These are phyloP conservation scores for Chelonus formosanus DNA, from an alignment of 2,888 invertebrate genomes.

Conservation along the genomic window DNA sequence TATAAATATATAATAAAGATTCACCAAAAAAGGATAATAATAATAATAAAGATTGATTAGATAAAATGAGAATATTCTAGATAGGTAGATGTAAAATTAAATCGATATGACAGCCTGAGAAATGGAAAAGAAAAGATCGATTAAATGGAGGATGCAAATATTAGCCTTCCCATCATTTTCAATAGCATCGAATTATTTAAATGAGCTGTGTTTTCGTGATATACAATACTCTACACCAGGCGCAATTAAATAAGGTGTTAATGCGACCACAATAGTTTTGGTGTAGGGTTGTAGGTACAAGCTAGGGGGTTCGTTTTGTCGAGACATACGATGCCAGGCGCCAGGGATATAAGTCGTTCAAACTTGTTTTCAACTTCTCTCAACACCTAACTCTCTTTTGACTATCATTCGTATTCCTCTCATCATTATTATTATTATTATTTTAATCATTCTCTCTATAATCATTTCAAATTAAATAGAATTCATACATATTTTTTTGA, in stretches of 20 bases:
- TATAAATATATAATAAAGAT: no score
- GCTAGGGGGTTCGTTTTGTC: slow-evolving; percentile 40
- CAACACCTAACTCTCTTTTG: not conserved
- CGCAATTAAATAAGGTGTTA: slow-evolving; percentile 64
- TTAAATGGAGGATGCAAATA: slow-evolving; percentile 45
- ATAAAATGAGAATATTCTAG: no score
- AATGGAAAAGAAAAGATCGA: slow-evolving; percentile 35
- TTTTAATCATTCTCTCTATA: no score
- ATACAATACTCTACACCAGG: slow-evolving; percentile 46
- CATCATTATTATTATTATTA: no score
- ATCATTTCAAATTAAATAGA: no score
- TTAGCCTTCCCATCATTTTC: slow-evolving; percentile 46
- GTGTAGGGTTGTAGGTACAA: slow-evolving; percentile 46
- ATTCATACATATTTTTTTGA: no score
- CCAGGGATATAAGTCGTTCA: not conserved
- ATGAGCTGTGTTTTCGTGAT: slow-evolving; percentile 56
- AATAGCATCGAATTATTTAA: slow-evolving; percentile 53
- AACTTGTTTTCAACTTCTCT: slow-evolving; percentile 3
- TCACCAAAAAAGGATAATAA: no score
- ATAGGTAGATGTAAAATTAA: slow-evolving; percentile 6
- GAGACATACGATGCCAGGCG: slow-evolving; percentile 21
- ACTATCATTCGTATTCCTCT: not conserved
- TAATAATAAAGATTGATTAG: no score
- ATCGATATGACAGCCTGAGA: slow-evolving; percentile 54
- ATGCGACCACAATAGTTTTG: slow-evolving; percentile 60